Evolutionary conservation across 1,140 invertebrate species (phyloP), one percentile per base, ranked within the genome.

Genomic region (Papilio dardanus): DNA sequence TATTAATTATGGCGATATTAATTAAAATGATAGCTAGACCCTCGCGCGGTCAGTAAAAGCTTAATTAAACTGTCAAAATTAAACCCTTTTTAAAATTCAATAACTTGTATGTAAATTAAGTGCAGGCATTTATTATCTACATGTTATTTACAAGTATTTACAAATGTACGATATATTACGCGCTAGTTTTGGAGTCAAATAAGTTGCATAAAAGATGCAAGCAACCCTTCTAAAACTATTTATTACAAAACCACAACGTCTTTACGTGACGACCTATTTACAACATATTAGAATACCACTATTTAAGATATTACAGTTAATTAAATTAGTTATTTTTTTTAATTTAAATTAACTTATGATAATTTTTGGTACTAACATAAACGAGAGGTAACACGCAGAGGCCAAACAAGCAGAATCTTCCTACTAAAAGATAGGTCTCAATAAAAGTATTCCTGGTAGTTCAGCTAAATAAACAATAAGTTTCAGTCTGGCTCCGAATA

Each of bases 1-100:
- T 58, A 28, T 58, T 14, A 58, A 58, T 28, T 30, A n/a, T n/a
- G n/a, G 21, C 10, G 0, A 58, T 58, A 58, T 58, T 58, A 58
- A 58, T 58, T 58, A 28, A 83, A 84, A 83, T 83, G 82, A 80
- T 76, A 81, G 80, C 84, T 81, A 81, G 83, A 84, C 83, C 83
- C 84, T 85, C 83, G 82, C 79, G 80, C 79, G 78, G 79, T 83
- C 80, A 85, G 80, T 86, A 85, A 81, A 83, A 83, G 83, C 82
- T 88, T 88, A 88, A 88, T 88, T 88, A 88, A 88, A 85, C 85
- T 87, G 85, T 86, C 87, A 88, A 88, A 85, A 77, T 80, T 86
- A 77, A 73, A 77, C 74, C 74, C 76, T 83, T 71, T 33, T 79
- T 62, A 76, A 80, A 74, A 77, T 77, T 80, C 76, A 78, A 76